Evolutionary conservation across 2,888 invertebrate genomes (phyloP), one percentile per base, ranked within the genome.

Genomic region (Phragmatobia fuliginosa): DNA sequence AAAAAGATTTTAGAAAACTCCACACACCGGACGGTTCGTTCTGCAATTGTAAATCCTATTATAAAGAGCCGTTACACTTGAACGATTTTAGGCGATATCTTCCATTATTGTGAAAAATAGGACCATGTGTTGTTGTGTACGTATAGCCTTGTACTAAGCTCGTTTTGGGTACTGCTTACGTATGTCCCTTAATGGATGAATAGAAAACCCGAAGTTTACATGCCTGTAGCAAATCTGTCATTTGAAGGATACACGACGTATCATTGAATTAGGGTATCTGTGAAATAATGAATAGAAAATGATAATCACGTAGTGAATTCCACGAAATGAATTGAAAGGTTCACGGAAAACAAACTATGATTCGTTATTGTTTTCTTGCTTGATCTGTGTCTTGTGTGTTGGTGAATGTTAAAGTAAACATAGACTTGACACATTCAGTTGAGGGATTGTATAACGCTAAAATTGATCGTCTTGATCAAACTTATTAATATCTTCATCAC

Each of bases 1-100:
- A 96, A 84, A 96, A 95, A 72, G 90, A 88, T 87, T 89, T 93
- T 2, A 94, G 80, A 77, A 90, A 93, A 74, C 83, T 83, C 71
- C 86, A 74, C 70, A 84, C 74, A 76, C 81, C 78, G 41, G 81
- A 72, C 74, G 87, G 76, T 80, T 86, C 83, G 69, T 85, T 83
- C 91, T 91, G 88, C 69, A 89, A 91, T 85, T 85, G 85, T 81
- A 83, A 85, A 85, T 82, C 79, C 74, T 66, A 72, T 77, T 78
- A 73, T 75, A 67, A 49, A 73, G 66, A 72, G 65, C 25, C 63
- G 58, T 67, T 77, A 62, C 33, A 72, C 60, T 74, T 63, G 58
- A 65, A 66, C 58, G 68, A 63, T 66, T 75, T 72, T 74, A 71
- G 28, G 41, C 66, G 72, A 11, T 69, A 14, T 36, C 6, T 56